A percentile compares a stretch with the other conserved stretches of the same genome.
phyloP scores from a whole-genome alignment of 2,113 vertebrate genomes.

The Pygoscelis adeliae region DNA sequence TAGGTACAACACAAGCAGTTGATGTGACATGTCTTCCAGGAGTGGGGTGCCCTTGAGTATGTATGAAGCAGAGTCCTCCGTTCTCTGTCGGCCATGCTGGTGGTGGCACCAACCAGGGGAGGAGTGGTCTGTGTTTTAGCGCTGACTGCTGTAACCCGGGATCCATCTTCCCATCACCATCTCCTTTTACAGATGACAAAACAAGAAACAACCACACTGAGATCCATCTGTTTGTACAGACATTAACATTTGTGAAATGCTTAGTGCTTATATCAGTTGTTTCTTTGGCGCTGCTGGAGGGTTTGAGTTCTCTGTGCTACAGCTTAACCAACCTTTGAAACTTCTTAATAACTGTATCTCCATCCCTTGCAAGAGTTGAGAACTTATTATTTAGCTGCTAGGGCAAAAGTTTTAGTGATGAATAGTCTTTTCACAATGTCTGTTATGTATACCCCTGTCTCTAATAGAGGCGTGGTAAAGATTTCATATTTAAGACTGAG shows the following conservation, averaged over 20 bases:
- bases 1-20: background rate
- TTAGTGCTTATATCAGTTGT: background rate
- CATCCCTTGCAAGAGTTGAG: background rate
- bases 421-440: background rate
- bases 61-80: accelerated
- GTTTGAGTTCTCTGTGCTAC: background rate
- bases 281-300: background rate
- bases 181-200: background rate
- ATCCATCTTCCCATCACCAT: background rate
- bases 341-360: background rate
- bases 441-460: background rate
- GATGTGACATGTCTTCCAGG: background rate
- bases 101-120: background rate
- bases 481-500: background rate
- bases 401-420: background rate
- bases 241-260: background rate
- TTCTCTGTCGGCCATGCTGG: background rate
- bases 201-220: background rate
- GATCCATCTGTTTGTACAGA: background rate
- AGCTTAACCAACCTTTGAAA: background rate
- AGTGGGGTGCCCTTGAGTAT: background rate
- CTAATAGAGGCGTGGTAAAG: background rate
- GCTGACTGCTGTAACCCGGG: background rate
- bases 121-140: background rate
- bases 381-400: background rate